Evolutionary conservation across 2,113 vertebrate genomes (phyloP).

Genomic region (Orientallactaga bullata): DNA sequence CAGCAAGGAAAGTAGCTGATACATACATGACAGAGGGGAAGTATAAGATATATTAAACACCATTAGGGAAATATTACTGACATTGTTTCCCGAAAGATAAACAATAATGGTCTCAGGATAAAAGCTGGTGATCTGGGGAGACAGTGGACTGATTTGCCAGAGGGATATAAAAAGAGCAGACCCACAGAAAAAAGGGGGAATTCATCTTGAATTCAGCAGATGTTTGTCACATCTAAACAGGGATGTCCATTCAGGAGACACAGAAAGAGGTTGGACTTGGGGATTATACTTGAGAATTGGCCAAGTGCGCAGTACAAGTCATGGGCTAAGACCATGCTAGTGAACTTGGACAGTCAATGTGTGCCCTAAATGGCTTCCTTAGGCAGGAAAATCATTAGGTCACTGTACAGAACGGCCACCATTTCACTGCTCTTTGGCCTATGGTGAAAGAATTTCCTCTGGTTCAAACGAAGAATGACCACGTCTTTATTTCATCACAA

Average conservation of each 20-base stretch:
- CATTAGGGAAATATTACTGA: not conserved
- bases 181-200: not conserved
- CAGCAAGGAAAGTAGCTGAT: not conserved
- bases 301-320: not conserved
- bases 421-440: constrained; percentile 23
- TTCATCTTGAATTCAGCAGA: not conserved
- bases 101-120: too few species aligned
- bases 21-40: not conserved
- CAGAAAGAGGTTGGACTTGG: not conserved
- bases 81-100: not conserved
- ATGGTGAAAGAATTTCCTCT: constrained; percentile 5
- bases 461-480: not conserved
- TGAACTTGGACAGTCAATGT: not conserved
- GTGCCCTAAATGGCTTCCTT: not conserved
- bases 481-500: not conserved
- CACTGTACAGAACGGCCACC: not conserved
- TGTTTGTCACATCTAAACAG: not conserved
- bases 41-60: not conserved
- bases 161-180: not conserved
- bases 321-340: not conserved
- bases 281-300: not conserved
- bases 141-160: not conserved
- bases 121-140: not conserved
- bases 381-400: not conserved
- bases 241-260: not conserved